Conservation (phyloP, 2,113 vertebrate species). For the Oncorhynchus masou region DNA sequence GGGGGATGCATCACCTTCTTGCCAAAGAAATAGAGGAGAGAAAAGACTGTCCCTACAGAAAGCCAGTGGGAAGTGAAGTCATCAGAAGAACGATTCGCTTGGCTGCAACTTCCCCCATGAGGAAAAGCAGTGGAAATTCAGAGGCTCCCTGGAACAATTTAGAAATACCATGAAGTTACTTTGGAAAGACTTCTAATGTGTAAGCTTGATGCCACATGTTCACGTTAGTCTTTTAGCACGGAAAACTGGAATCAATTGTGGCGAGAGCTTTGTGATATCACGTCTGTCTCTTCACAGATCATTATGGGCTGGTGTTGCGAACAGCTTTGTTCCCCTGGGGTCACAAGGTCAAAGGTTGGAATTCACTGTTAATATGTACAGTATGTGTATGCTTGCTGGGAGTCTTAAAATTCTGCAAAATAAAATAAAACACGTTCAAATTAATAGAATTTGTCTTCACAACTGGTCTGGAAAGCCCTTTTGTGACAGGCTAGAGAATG, state of each 20-base stretch:
- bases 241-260: constrained; percentile 26
- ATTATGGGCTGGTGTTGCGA: constrained; percentile 10
- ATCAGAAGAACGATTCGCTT: constrained; percentile 10
- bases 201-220: constrained; percentile 27
- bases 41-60: background rate
- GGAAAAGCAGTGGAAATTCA: constrained; percentile 3
- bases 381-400: background rate
- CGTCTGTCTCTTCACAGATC: constrained; percentile 20
- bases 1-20: background rate
- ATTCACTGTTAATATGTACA: background rate
- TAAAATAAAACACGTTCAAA: background rate
- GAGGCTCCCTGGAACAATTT: constrained; percentile 24
- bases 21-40: background rate
- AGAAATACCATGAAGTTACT: constrained; percentile 18
- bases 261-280: constrained; percentile 3
- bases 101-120: constrained; percentile 9
- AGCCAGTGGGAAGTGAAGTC: constrained; percentile 13
- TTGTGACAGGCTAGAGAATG: too few relatives aligned
- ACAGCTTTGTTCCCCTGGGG: constrained; percentile 8
- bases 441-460: too few relatives aligned
- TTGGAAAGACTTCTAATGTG: constrained; percentile 15
- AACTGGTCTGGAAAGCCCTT: too few relatives aligned
- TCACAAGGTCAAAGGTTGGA: constrained; percentile 11
- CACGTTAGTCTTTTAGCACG: constrained; percentile 8
- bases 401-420: background rate